Evolutionary conservation across 2,888 invertebrate genomes (phyloP).

Genomic region (Cheilosia vulpina): DNA sequence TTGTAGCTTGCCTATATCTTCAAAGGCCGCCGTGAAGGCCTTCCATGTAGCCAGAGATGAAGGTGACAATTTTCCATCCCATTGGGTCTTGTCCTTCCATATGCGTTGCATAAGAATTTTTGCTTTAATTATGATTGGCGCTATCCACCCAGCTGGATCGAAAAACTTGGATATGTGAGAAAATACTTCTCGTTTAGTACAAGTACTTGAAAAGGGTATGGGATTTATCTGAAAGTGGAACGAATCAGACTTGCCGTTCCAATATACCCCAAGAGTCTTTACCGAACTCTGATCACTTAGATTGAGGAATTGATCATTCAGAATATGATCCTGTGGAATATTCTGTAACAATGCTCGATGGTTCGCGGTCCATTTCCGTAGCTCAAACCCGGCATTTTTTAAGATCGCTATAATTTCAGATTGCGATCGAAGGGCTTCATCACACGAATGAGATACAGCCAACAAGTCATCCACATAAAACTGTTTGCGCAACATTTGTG

Average conservation of each 20-base stretch:
- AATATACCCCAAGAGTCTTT: slow-evolving; percentile 49
- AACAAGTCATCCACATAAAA: slow-evolving; percentile 65
- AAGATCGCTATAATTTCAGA: slow-evolving; percentile 50
- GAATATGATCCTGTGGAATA: slow-evolving; percentile 7
- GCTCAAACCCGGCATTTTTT: slow-evolving; percentile 38
- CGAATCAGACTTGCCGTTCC: slow-evolving; percentile 48
- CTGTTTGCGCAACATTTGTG: slow-evolving; percentile 37
- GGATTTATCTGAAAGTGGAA: slow-evolving; percentile 35
- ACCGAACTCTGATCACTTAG: slow-evolving; percentile 12
- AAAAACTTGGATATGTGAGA: slow-evolving; percentile 51
- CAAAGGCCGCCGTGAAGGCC: slow-evolving; percentile 37
- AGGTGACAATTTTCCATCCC: slow-evolving; percentile 30
- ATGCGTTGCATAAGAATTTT: slow-evolving; percentile 51
- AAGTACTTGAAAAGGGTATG: not conserved
- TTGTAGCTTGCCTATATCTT: slow-evolving; percentile 34
- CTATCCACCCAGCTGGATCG: slow-evolving; percentile 48
- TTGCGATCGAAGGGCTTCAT: slow-evolving; percentile 21
- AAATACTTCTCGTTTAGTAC: slow-evolving; percentile 53
- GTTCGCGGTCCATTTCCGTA: slow-evolving; percentile 66
- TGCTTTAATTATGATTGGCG: slow-evolving; percentile 25
- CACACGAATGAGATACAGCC: slow-evolving; percentile 28
- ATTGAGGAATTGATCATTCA: slow-evolving; percentile 17
- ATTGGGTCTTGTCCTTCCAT: slow-evolving; percentile 45
- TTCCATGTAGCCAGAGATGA: slow-evolving; percentile 27
- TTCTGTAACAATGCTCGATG: not conserved